Evolutionary conservation across 2,797 vertebrate species (phyloP), one percentile per base, ranked within the genome.

Genomic region (Cuniculus paca): DNA sequence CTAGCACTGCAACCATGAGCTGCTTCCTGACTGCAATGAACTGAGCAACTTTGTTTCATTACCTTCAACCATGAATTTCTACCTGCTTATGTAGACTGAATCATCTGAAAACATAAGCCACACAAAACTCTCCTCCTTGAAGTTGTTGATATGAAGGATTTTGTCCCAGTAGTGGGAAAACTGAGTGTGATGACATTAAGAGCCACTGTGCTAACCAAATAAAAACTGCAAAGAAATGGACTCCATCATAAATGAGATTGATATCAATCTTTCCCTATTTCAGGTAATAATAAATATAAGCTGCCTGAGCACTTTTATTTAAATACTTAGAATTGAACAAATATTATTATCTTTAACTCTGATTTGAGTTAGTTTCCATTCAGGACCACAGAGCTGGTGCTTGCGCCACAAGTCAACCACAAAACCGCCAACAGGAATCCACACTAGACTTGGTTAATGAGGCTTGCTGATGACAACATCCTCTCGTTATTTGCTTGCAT

Each of bases 401-500:
- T 48, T 28, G 72, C 95, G 58, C 65, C 26, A 81, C 90, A 90
- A 94, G 81, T 24, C 63, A 63, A 90, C 54, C 83, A 77, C n/a
- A 87, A 80, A 96, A 91, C 86, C 50, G 81, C 90, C 93, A 95
- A 84, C 31, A 84, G 39, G 58, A 94, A 97, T 86, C 28, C 91
- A 0, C 82, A 12, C 0, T 86, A 94, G 96, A 92, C 72, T 72
- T 63, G 50, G n/a, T 70, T 97, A 96, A 97, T 96, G 98, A 96
- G 84, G 92, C 0, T 0, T 65, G 70, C 93, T 92, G 93, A 97
- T 97, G 90, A 94, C 79, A 92, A 90, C 4, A 2, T 95, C 80
- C 91, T 93, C 87, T 96, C 74, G 74, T 97, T 96, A 94, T 94
- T 93, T 82, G 92, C 83, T 97, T 83, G 54, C 83, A 54, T 78